These are phyloP conservation scores for Melospiza melodia DNA, from an alignment of 2,113 vertebrate genomes.

Conservation along the genomic window DNA sequence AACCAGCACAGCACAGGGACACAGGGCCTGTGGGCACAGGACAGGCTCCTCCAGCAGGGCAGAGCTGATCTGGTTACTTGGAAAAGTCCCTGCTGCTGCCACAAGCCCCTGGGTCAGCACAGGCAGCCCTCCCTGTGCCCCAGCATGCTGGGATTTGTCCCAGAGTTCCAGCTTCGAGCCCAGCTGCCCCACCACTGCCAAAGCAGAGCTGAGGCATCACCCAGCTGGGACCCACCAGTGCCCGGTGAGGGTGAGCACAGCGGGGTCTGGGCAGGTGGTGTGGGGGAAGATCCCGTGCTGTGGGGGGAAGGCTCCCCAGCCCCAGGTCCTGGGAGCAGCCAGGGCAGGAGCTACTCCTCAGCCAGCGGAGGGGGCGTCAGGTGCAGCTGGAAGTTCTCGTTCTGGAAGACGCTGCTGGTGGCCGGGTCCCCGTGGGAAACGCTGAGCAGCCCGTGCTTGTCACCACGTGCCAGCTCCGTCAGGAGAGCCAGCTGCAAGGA, in stretches of 20 bases:
- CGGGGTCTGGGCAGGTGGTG: rapidly evolving
- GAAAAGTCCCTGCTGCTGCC: neutral
- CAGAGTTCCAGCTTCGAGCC: neutral
- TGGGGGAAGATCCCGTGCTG: rapidly evolving
- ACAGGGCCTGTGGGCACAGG: neutral
- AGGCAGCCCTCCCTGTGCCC: neutral
- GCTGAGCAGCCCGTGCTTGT: constrained; percentile 77
- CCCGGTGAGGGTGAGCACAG: neutral
- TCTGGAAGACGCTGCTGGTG: constrained; percentile 83
- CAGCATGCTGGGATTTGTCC: neutral
- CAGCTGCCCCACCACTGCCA: neutral
- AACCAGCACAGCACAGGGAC: neutral
- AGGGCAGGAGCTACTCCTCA: constrained; percentile 77
- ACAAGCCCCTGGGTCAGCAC: rapidly evolving
- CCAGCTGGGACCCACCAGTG: neutral
- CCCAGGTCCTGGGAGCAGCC: neutral
- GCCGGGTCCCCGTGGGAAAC: constrained; percentile 72
- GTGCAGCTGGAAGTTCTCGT: constrained; percentile 87
- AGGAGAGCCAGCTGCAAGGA: constrained; percentile 87
- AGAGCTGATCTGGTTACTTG: neutral
- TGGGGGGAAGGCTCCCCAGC: neutral
- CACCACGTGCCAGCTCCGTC: constrained; percentile 82
- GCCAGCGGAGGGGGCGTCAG: constrained; percentile 85
- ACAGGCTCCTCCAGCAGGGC: neutral
- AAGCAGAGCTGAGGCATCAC: neutral